Base-by-base conservation (phyloP, 2,113 vertebrate genomes). In the Sylvilagus bachmani region DNA sequence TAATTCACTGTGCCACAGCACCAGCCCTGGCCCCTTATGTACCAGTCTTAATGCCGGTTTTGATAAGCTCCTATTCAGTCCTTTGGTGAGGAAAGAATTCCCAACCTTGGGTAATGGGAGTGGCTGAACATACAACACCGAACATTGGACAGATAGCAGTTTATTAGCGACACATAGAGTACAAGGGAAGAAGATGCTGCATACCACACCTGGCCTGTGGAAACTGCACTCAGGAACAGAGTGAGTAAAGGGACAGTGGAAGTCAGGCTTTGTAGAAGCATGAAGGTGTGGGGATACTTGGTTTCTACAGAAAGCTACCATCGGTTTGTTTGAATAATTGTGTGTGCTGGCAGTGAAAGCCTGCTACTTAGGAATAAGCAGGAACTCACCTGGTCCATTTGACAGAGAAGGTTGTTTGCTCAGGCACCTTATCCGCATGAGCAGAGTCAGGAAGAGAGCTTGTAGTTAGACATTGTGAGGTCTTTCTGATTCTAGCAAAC, bases 321-420 rank as follows among this genome's bases (percentile, higher is more conserved):
- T 66, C 87, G 78, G 31, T 44, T 88, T 91, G 53, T 90, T 91
- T 36, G 55, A 77, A 17, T 51, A 88, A 73, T 91, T 84, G 17
- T 53, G 75, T 62, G 17, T 11, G 70, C 70, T 78, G 29, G 14
- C 81, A 49, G 19, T 51, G 21, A 77, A 73, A 79, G 44, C 70
- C 70, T 70, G 29, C 38, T 61, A 11, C 38, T 86, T 4, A 44
- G 58, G 55, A 22, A 78, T 78, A 64, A 78, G 49, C 24, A 71
- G 53, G 29, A 88, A 88, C 71, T 66, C 27, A 73, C 44, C 44
- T 79, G 33, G 44, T 79, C 12, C 44, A n/a, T 66, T 69, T 87
- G 61, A 51, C 67, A 74, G 66, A 77, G 33, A 69, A 51, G 21
- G 9, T 62, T 74, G 27, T 86, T 85, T 67, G 58, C 14, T 44